Conservation (phyloP, 2,797 vertebrate genomes). For the Platyrinchus mystaceus region DNA sequence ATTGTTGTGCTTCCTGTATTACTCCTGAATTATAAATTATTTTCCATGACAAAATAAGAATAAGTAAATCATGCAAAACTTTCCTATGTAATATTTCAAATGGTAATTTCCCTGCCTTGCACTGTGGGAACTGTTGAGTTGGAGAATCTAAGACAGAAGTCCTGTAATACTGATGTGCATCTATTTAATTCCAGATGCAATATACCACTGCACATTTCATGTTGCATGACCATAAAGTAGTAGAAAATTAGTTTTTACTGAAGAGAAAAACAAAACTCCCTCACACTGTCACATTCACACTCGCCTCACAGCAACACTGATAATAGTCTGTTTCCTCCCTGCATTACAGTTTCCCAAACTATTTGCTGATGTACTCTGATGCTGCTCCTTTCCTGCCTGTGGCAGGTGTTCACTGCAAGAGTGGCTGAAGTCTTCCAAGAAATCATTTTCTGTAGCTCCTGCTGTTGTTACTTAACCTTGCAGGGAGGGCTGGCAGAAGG, state of each 20-base stretch:
- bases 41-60: neutral
- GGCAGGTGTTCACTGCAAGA: neutral
- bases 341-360: neutral
- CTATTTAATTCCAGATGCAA: neutral
- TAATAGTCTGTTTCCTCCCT: neutral
- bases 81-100: neutral
- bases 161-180: neutral
- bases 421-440: neutral
- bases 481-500: neutral
- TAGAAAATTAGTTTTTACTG: neutral
- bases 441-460: neutral
- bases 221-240: neutral
- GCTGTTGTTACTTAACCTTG: neutral
- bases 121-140: neutral
- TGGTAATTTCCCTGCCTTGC: neutral
- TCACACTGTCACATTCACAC: neutral
- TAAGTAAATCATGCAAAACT: constrained; percentile 2
- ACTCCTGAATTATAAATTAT: constrained; percentile 8
- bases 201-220: neutral
- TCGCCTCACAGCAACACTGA: neutral
- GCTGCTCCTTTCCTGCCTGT: neutral
- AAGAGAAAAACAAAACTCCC: neutral
- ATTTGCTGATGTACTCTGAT: neutral
- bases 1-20: neutral
- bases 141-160: neutral